Evolutionary conservation across 2,797 vertebrate genomes (phyloP), one percentile per base, ranked within the genome.

Genomic region (Girardinus metallicus): DNA sequence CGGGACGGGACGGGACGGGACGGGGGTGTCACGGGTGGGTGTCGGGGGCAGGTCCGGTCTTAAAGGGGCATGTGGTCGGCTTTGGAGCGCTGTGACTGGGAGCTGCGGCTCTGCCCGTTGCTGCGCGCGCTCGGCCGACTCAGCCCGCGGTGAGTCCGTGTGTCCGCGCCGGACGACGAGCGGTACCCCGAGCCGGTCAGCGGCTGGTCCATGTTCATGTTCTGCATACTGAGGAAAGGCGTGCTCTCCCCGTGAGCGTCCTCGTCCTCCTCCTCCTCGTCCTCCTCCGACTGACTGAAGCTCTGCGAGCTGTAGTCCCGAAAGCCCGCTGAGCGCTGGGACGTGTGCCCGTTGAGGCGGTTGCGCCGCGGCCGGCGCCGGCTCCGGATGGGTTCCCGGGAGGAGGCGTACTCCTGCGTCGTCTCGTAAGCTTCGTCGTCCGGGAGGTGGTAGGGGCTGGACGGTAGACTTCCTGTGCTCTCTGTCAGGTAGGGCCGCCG

Each of bases 391-490:
- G 97, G 97, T 81, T 98, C 97, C 46, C 97, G 95, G 3, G 96
- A 97, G 77, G 97, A 96, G 87, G 97, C 93, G 74, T 98, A 99
- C 94, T 99, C 98, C 93, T 99, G 98, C 0, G 98, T 99, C 9
- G 98, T 99, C 95, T 99, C 98, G 1, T 99, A 99, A 83, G 98
- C 98, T 29, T 99, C 98, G 0, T 99, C 98, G 73, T 99, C 98
- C 0, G 96, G 97, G 87, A 97, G 97, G 78, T 96, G 97, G 93
- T 97, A 97, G 49, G 98, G 98, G 91, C 98, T 99, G 90, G 98
- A 97, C 8, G 98, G 98, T 76, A 98, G 95, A 81, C 98, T 99
- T 64, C 98, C 97, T 72, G 97, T 96, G 95, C 97, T 98, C 94
- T 98, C 98, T 0, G 96, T 96, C 80, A 97, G 94, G 94, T 97